Conservation (phyloP, 2,113 vertebrate species). For the Nibea coibor region DNA sequence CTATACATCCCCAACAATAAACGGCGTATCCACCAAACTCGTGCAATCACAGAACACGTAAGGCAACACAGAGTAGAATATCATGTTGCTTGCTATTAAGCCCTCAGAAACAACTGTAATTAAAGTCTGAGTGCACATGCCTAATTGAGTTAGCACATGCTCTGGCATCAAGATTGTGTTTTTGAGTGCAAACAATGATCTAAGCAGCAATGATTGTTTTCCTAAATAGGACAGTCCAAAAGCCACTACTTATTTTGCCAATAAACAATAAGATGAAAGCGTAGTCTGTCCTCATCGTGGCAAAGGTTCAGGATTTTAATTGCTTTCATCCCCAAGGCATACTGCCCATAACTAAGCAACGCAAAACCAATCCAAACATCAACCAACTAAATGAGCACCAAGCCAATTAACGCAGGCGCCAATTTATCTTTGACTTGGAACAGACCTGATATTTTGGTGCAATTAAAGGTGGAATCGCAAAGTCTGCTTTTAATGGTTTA, state of each 20-base stretch:
- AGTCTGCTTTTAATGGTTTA: background rate
- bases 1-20: conserved; percentile 48
- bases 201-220: conserved; percentile 48
- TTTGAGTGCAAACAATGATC: conserved; percentile 57
- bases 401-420: conserved; percentile 55
- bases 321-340: conserved; percentile 63
- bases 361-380: conserved; percentile 55
- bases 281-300: conserved; percentile 36
- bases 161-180: conserved; percentile 49
- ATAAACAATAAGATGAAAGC: conserved; percentile 60
- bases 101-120: conserved; percentile 34
- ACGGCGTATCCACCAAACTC: conserved; percentile 29
- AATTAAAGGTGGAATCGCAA: conserved; percentile 15
- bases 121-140: conserved; percentile 41
- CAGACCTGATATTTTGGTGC: conserved; percentile 26
- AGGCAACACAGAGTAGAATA: conserved; percentile 23
- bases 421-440: conserved; percentile 38
- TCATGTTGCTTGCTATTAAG: conserved; percentile 33
- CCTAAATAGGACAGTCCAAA: conserved; percentile 37
- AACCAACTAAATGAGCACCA: conserved; percentile 50
- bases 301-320: conserved; percentile 75
- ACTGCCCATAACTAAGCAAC: conserved; percentile 48
- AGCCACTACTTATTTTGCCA: conserved; percentile 51
- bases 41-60: conserved; percentile 23
- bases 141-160: conserved; percentile 58